phyloP scores from a whole-genome alignment of 2,888 invertebrate genomes.

The Pristionchus maxplancki region DNA sequence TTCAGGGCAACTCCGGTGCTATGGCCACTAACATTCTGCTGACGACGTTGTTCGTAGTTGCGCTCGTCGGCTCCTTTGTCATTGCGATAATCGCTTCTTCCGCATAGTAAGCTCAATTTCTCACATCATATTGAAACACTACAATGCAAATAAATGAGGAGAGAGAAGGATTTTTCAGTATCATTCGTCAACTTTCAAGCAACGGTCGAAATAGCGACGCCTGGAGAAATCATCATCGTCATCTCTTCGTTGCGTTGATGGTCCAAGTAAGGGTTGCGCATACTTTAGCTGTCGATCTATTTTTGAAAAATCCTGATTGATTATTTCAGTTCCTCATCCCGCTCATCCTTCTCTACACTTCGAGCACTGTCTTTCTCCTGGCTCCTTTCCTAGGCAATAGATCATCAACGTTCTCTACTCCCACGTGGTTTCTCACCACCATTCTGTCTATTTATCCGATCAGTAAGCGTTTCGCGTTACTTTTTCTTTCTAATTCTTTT shows the following conservation, averaged over 20 bases:
- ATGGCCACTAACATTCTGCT: not conserved
- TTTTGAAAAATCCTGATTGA: not conserved
- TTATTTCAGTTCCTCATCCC: not conserved
- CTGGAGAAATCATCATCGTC: not conserved
- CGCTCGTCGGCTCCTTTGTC: not conserved
- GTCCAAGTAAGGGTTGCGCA: not conserved
- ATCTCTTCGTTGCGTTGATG: not conserved
- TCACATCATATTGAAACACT: no score
- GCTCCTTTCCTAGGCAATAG: not conserved
- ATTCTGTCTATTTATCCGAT: slow-evolving; percentile 1
- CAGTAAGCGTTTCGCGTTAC: not conserved
- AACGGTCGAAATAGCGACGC: not conserved
- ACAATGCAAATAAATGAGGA: no score
- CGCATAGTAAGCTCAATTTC: not conserved
- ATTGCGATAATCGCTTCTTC: not conserved
- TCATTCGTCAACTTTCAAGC: not conserved
- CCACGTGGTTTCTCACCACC: not conserved
- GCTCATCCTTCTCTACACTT: not conserved
- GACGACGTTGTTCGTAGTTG: not conserved
- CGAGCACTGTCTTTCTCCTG: not conserved
- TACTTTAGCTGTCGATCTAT: not conserved
- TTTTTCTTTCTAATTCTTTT: no score
- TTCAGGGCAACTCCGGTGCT: not conserved
- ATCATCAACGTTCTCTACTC: not conserved
- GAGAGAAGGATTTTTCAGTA: not conserved